phyloP scores from a whole-genome alignment of 2,888 invertebrate genomes.

The Allolobophora icterica region DNA sequence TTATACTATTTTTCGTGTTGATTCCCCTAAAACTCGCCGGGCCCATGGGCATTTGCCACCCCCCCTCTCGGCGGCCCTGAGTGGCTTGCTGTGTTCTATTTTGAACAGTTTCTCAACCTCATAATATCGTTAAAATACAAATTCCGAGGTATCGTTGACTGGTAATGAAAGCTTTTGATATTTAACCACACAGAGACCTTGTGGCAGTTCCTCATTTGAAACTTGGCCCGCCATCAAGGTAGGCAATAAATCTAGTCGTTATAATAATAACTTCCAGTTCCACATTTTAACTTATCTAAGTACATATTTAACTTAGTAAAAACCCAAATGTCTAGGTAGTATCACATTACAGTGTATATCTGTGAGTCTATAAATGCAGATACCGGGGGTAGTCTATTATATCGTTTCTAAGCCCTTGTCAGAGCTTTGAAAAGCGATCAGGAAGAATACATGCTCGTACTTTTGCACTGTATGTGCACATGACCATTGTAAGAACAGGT shows the following conservation, averaged over 20 bases:
- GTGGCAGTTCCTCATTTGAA: not conserved
- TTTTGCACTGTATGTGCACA: not conserved
- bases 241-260: not conserved
- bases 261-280: not conserved
- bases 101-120: not conserved
- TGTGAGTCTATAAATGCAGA: not conserved
- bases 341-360: not conserved
- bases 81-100: not conserved
- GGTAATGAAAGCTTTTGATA: not conserved
- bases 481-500: no score
- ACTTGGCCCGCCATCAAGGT: not conserved
- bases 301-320: not conserved
- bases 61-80: no score
- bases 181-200: not conserved
- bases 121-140: not conserved
- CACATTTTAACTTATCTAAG: no score
- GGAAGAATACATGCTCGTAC: not conserved
- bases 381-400: not conserved
- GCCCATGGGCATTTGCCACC: no score
- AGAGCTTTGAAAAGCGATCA: not conserved
- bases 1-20: no score
- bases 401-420: not conserved
- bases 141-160: not conserved
- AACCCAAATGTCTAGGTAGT: not conserved
- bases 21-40: no score